Evolutionary conservation across 92 coral and sea anemone species (phyloP).

Genomic region (Parazoanthus darwini): DNA sequence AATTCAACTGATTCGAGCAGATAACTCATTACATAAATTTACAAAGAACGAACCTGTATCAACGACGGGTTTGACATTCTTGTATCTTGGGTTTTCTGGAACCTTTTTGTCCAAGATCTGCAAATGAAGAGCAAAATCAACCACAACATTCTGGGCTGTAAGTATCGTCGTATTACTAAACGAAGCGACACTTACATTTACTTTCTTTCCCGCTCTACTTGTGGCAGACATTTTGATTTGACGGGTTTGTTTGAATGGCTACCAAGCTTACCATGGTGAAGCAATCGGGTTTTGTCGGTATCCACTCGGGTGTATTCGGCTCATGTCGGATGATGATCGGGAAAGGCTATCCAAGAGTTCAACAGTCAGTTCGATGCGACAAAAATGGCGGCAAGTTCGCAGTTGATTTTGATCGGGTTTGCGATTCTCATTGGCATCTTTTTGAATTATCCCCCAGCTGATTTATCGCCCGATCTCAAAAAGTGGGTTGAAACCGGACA

Average conservation of each 20-base stretch:
- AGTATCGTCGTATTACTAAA: background rate
- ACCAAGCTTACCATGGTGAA: conserved; percentile 69
- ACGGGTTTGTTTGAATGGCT: conserved; percentile 71
- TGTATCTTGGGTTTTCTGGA: conserved; percentile 95
- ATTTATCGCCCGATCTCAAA: conserved; percentile 66
- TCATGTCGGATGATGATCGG: background rate
- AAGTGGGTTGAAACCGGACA: conserved; percentile 83
- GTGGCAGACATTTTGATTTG: conserved; percentile 95
- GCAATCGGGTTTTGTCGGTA: conserved; percentile 40
- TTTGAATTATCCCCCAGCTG: conserved; percentile 83
- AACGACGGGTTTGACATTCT: conserved; percentile 89
- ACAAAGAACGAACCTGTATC: conserved; percentile 78
- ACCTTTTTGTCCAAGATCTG: conserved; percentile 91
- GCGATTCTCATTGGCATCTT: conserved; percentile 73
- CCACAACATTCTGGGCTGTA: background rate
- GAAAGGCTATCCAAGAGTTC: background rate
- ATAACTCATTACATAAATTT: background rate
- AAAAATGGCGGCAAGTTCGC: conserved; percentile 59
- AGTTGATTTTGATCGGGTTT: conserved; percentile 51
- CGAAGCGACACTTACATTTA: conserved; percentile 71
- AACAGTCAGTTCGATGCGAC: background rate
- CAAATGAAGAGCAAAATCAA: conserved; percentile 18
- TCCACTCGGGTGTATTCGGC: conserved; percentile 23
- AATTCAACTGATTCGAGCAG: background rate
- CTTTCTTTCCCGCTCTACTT: conserved; percentile 85